Base-by-base conservation (phyloP, 1,140 invertebrate species). In the Bombus sylvicola region DNA sequence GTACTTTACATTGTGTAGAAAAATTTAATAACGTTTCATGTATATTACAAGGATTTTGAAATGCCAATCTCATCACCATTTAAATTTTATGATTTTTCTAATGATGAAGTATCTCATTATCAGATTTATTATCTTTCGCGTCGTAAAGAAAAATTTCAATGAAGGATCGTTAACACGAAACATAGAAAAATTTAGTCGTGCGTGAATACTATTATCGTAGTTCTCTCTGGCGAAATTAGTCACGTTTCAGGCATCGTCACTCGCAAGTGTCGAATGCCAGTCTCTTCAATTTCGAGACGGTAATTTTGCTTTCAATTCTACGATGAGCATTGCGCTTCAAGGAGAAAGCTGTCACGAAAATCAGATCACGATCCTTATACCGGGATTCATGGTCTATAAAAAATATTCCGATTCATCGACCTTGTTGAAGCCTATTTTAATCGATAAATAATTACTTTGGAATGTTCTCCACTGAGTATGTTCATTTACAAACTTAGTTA, bases 291-390 rank as follows among this genome's bases (percentile, higher is more conserved):
- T 72, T 72, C 69, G 2, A 37, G 69, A 72, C 37, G 4, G 69
- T 72, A 39, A 87, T 88, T 88, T 88, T 88, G 86, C 87, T 88
- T 88, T 87, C 86, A 64, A 79, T 81, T 84, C 64, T 80, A 43
- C 57, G 37, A 72, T 12, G 6, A 71, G 69, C 37, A 31, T n/a
- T 39, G 5, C 25, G 28, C 25, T 25, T 18, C 34, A 22, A 22
- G 71, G 87, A 87, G 87, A 88, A 88, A 88, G 87, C 86, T 80
- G 43, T 37, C 57, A 37, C 66, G 57, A 73, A 87, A 88, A 88
- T 62, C 59, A 71, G 78, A 57, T 28, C 68, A 15, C 39, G 37
- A 43, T 88, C 37, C 37, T 13, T 39, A 71, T 37, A 71, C 15
- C 5, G 25, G 3, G 25, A 71, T 71, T 37, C 37, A 41, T 28